phyloP scores from a whole-genome alignment of 2,113 vertebrate genomes.

The Beaufortia kweichowensis region DNA sequence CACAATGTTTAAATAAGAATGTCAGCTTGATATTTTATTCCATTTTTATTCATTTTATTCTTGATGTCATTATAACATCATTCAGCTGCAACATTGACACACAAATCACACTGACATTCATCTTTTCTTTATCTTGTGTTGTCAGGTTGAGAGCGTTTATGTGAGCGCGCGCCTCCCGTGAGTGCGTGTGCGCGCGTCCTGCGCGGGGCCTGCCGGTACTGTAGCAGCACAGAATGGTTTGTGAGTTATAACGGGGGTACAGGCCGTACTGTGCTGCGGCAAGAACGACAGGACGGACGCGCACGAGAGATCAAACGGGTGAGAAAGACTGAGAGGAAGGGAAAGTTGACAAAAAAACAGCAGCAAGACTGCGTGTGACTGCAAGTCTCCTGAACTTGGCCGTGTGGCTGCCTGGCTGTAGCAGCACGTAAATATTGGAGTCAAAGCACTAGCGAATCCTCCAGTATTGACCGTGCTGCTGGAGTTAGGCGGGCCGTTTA shows the following conservation, averaged over 20 bases:
- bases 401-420: slow-evolving; percentile 83
- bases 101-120: not conserved
- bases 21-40: not conserved
- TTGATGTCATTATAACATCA: not conserved
- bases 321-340: slow-evolving; percentile 22
- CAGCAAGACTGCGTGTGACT: not conserved
- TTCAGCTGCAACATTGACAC: not conserved
- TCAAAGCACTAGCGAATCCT: slow-evolving; percentile 83
- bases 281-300: slow-evolving; percentile 82
- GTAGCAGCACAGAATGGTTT: slow-evolving; percentile 97
- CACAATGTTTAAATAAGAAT: not conserved
- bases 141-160: slow-evolving; percentile 20
- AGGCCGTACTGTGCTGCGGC: slow-evolving; percentile 92
- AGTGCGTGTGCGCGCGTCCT: not conserved
- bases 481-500: slow-evolving; percentile 80
- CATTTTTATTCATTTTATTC: not conserved
- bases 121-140: slow-evolving; percentile 17
- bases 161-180: slow-evolving; percentile 7
- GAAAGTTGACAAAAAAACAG: slow-evolving; percentile 34
- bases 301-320: slow-evolving; percentile 9
- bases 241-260: slow-evolving; percentile 86
- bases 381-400: slow-evolving; percentile 39
- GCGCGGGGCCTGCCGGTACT: slow-evolving; percentile 77
- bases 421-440: slow-evolving; percentile 96
- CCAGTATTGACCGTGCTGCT: slow-evolving; percentile 96